Evolutionary conservation across 2,888 invertebrate species (phyloP).

Genomic region (Chymomyza caudatula): DNA sequence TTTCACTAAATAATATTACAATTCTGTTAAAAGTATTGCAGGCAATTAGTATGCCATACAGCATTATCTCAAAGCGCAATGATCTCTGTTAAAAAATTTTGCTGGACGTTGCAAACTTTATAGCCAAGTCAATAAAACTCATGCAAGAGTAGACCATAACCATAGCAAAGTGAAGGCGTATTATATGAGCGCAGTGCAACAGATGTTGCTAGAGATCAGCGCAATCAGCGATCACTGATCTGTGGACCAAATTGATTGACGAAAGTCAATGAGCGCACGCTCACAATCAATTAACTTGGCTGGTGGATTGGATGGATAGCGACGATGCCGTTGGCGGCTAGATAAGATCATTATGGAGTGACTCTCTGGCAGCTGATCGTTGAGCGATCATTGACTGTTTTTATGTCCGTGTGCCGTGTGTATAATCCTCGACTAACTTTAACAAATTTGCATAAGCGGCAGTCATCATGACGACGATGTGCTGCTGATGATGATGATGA

Average conservation of each 20-base stretch:
- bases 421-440: neutral
- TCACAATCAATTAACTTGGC: conserved; percentile 61
- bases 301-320: conserved; percentile 4
- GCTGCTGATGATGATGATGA: too few species aligned
- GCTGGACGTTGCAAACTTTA: neutral
- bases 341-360: conserved; percentile 45
- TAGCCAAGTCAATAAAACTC: neutral
- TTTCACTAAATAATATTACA: too few species aligned
- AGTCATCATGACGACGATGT: neutral
- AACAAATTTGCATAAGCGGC: conserved; percentile 1
- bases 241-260: conserved; percentile 58
- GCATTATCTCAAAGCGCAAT: too few species aligned
- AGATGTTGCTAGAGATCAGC: conserved; percentile 35
- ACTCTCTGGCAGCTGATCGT: conserved; percentile 16
- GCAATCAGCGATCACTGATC: conserved; percentile 22
- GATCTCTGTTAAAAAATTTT: too few species aligned
- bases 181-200: neutral
- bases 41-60: too few species aligned
- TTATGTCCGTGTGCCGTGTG: neutral
- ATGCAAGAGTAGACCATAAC: neutral
- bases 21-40: too few species aligned
- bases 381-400: conserved; percentile 43
- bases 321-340: conserved; percentile 12
- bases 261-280: conserved; percentile 66
- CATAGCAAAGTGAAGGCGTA: neutral